Evolutionary conservation across 2,888 invertebrate species (phyloP).

Genomic region (Crocallis elinguaria): DNA sequence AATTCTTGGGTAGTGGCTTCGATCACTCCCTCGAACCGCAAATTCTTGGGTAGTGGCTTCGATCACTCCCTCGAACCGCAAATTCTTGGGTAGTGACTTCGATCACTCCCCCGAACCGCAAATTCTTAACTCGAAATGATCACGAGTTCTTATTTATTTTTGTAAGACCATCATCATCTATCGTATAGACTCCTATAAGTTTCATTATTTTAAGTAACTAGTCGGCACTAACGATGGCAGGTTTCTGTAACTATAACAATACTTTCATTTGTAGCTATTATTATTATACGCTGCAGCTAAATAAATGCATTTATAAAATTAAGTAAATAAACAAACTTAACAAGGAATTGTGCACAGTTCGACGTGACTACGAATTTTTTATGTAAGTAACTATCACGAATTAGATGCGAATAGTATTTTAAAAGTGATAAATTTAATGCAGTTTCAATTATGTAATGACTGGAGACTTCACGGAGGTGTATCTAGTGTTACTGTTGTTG

Average conservation of each 20-base stretch:
- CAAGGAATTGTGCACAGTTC: constrained; percentile 79
- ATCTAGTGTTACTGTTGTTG: constrained; percentile 68
- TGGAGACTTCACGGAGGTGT: constrained; percentile 63
- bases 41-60: constrained; percentile 8
- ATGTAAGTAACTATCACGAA: constrained; percentile 52
- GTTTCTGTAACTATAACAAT: constrained; percentile 28
- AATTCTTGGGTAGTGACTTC: constrained; percentile 9
- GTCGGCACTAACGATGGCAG: constrained; percentile 38
- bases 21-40: background rate
- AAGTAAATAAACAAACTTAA: constrained; percentile 56
- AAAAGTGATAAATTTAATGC: constrained; percentile 39
- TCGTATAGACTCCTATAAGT: constrained; percentile 2
- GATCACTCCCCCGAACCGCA: background rate
- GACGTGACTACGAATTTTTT: constrained; percentile 67
- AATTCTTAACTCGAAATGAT: constrained; percentile 8
- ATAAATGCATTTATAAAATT: constrained; percentile 59
- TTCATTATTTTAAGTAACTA: constrained; percentile 33
- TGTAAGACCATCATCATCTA: constrained; percentile 13
- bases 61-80: background rate
- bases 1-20: constrained; percentile 8
- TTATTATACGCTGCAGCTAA: constrained; percentile 26
- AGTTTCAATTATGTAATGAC: constrained; percentile 66
- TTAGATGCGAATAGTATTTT: constrained; percentile 52
- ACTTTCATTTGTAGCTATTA: constrained; percentile 20
- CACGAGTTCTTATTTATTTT: constrained; percentile 31